Evolutionary conservation across 2,888 invertebrate genomes (phyloP).

Genomic region (Lampropteryx suffumata): DNA sequence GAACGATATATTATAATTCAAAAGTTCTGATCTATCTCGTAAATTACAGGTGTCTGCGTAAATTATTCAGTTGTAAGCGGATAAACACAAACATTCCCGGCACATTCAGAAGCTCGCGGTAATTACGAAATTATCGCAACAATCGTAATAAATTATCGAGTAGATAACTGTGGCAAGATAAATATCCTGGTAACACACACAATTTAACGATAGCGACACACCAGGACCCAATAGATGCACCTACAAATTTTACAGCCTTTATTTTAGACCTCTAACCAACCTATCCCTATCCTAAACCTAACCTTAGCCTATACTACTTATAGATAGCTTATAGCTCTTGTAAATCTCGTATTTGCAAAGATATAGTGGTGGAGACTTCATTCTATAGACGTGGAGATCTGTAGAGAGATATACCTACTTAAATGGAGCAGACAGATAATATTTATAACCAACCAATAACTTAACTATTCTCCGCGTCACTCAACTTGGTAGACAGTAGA

Average conservation of each 20-base stretch:
- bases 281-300: no score
- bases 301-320: no score
- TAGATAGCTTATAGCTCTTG: no score
- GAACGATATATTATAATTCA: not conserved
- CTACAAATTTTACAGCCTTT: not conserved
- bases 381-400: no score
- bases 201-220: constrained; percentile 15
- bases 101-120: constrained; percentile 26
- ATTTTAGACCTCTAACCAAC: not conserved
- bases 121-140: constrained; percentile 35
- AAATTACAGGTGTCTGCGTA: no score
- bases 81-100: constrained; percentile 23
- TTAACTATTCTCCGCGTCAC: not conserved
- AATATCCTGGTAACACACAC: constrained; percentile 29
- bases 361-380: no score
- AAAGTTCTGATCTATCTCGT: no score
- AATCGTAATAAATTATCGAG: constrained; percentile 34
- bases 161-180: constrained; percentile 34
- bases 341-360: no score
- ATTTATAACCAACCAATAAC: no score
- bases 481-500: not conserved
- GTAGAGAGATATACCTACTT: no score
- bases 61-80: constrained; percentile 3
- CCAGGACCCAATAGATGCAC: not conserved
- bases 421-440: no score